Conservation (phyloP, 2,113 vertebrate genomes). For the Pollimyrus isidori region DNA sequence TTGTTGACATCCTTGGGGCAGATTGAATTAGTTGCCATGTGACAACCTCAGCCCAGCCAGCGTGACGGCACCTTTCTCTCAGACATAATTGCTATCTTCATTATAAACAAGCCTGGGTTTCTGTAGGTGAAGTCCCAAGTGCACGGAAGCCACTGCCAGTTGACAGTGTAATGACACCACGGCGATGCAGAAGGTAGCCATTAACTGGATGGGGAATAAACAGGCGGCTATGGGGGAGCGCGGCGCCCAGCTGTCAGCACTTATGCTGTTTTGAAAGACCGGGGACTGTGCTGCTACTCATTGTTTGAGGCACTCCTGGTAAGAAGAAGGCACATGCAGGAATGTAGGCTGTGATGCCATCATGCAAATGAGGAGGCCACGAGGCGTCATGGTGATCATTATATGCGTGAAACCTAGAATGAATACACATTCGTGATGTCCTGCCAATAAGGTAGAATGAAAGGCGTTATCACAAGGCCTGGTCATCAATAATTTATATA, state of each 20-base stretch:
- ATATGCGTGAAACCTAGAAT: background rate
- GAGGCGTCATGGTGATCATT: background rate
- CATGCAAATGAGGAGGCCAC: background rate
- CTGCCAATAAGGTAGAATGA: background rate
- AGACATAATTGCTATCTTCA: background rate
- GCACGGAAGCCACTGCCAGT: background rate
- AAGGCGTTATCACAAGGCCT: background rate
- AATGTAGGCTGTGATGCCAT: background rate
- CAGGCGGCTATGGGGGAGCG: background rate
- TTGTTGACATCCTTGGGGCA: background rate
- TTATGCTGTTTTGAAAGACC: background rate
- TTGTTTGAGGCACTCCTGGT: background rate
- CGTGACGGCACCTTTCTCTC: background rate
- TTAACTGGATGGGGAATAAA: background rate
- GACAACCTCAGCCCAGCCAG: background rate
- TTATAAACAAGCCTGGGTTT: background rate
- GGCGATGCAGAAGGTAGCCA: background rate
- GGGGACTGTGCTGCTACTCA: background rate
- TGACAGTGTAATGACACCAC: background rate
- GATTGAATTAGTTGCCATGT: conserved; percentile 1
- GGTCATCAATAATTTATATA: background rate
- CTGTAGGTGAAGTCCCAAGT: background rate
- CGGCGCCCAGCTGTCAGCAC: background rate
- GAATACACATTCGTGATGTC: background rate
- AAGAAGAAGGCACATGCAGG: background rate